These are phyloP conservation scores for Noctua pronuba DNA, from an alignment of 2,888 invertebrate species.

Conservation along the genomic window DNA sequence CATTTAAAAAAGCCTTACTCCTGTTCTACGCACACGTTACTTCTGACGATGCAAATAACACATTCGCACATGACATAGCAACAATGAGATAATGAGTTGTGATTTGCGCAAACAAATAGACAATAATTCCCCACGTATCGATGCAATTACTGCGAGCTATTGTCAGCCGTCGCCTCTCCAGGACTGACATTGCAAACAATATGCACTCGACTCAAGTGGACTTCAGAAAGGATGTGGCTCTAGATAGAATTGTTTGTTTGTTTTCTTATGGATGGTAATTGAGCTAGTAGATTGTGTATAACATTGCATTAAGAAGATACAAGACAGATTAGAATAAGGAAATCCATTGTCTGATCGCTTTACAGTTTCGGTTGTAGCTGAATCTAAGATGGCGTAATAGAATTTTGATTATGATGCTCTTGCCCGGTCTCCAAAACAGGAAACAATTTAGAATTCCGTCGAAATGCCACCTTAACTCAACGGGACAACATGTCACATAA, in stretches of 20 bases:
- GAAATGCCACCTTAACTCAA: slow-evolving; percentile 17
- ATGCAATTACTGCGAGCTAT: slow-evolving; percentile 61
- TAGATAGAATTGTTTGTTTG: slow-evolving; percentile 46
- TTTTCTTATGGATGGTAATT: slow-evolving; percentile 18
- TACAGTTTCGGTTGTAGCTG: neutral
- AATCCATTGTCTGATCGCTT: slow-evolving; percentile 1
- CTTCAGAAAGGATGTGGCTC: slow-evolving; percentile 30
- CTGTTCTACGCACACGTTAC: slow-evolving; percentile 12
- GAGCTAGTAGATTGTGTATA: slow-evolving; percentile 18
- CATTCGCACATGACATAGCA: slow-evolving; percentile 51
- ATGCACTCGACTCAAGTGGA: slow-evolving; percentile 42
- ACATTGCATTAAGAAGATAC: slow-evolving; percentile 6
- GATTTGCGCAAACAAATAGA: slow-evolving; percentile 53
- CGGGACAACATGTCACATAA: slow-evolving; percentile 10
- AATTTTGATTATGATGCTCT: slow-evolving; percentile 15
- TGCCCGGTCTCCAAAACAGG: slow-evolving; percentile 23
- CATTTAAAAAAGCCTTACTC: neutral
- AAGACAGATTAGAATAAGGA: slow-evolving; percentile 6
- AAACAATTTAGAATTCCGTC: slow-evolving; percentile 41
- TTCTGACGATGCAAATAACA: slow-evolving; percentile 13
- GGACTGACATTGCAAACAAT: slow-evolving; percentile 60
- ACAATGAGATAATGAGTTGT: slow-evolving; percentile 50
- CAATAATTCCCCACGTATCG: slow-evolving; percentile 62
- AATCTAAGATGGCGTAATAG: neutral
- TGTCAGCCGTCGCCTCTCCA: slow-evolving; percentile 60